Base-by-base conservation (phyloP, 2,888 invertebrate species). In the Hypomecis punctinalis region DNA sequence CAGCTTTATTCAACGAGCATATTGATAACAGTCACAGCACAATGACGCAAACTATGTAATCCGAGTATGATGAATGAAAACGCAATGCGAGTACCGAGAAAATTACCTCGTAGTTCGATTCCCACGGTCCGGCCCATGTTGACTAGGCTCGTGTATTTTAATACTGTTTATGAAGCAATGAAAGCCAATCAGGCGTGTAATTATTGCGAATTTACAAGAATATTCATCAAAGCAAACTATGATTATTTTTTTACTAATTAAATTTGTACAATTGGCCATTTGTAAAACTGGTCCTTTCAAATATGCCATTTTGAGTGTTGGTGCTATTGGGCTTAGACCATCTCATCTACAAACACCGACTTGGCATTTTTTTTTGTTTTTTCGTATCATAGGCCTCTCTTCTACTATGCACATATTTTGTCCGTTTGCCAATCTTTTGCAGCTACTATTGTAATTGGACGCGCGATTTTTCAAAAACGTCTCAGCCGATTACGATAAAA, bases 71-170 rank as follows among this genome's bases (percentile, higher is more conserved):
- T 62, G 66, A 66, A 62, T 61, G 59, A 55, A 59, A 60, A 61
- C 57, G 62, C 55, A 66, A 51, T 51, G 61, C 61, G 42, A 65
- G 54, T 63, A 63, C 65, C 61, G 70, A 69, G 71, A 69, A 74
- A 75, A 80, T 75, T 67, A 71, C 70, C 67, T 69, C 67, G 62
- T 67, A 68, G 57, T 66, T 54, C 40, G 57, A 60, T 73, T 73
- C 73, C 64, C 73, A 73, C 73, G 71, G 64, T 71, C 49, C 42
- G 40, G 49, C 45, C 51, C n/a, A 35, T 47, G 60, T 42, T 47
- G 35, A 46, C 56, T 60, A 53, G 53, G 13, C 52, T 56, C 11
- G 40, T 5, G 53, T 52, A 63, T 57, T 63, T 45, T 23, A 53
- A 52, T 55, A 54, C n/a, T 57, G 35, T 53, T 57, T 53, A 48